Base-by-base conservation (phyloP, 2,888 invertebrate species). In the Trissolcus japonicus region DNA sequence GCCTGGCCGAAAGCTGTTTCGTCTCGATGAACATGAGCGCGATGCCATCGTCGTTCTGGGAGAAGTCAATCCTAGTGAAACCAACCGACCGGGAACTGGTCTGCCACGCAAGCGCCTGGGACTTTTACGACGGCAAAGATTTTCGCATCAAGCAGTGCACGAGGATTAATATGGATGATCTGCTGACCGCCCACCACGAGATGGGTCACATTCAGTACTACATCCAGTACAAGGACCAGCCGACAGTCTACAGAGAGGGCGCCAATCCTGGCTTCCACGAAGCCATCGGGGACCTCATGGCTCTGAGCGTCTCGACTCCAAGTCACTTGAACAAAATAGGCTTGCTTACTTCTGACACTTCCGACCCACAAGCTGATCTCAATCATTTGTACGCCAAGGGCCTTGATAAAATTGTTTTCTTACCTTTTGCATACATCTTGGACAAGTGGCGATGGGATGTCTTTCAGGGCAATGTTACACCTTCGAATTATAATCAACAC, bases 51-150 rank as follows among this genome's bases (percentile, higher is more conserved):
- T 89, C 90, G 25, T 97, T 97, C 89, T 97, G 97, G 97, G 91
- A 95, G 69, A 93, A 93, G 76, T 96, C 96, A 0, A 94, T 97
- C 43, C 92, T 97, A 71, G 93, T 94, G 82, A 96, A 96, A 83
- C 96, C 95, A 0, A 89, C 88, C 0, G 94, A 93, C 83, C 86
- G 91, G 14, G 94, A 96, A 13, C 90, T 96, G 19, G 91, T 95
- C 0, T 98, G 97, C 83, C 95, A 96, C 84, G 96, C 96, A 0
- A 95, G 95, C 0, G 96, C 97, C 61, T 96, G 96, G 94, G 96
- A 97, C 89, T 96, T 97, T 85, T 95, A 92, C 82, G 92, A 95
- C 80, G 92, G 92, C 17, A 91, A 95, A 85, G 96, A 97, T 88
- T 96, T 96, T 85, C 93, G 94, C 89, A 94, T 95, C 86, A 95